Evolutionary conservation across 2,797 vertebrate species (phyloP), one percentile per base, ranked within the genome.

Genomic region (Poeciliopsis turneri): DNA sequence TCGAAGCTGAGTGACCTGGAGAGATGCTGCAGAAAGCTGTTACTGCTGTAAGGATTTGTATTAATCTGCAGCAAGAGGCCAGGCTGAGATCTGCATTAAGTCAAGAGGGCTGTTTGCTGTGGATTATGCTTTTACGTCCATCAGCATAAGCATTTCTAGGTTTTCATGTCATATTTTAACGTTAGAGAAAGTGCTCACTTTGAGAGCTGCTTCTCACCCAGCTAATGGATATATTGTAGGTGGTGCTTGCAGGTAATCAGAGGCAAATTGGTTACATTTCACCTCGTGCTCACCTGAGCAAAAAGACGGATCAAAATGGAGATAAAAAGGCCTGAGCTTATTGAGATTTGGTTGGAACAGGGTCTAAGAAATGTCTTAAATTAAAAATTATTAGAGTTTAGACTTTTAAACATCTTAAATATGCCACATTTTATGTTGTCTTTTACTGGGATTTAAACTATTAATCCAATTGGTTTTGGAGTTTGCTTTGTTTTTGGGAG

Each of bases 121-220:
- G 86, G 78, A 88, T 92, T 87, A 87, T 68, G 69, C 82, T 78
- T 86, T 84, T 57, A 76, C 75, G 78, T 84, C 79, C 79, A 77
- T 72, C 79, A 69, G 76, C 39, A 51, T 73, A 71, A 81, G 77
- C 61, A 0, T 59, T 88, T 80, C 81, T 76, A 73, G 16, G 77
- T 41, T 64, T 78, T 78, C 84, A 90, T 89, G 85, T 85, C 76
- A 82, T 51, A 73, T 84, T 71, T 83, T 78, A 78, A 85, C 76
- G 85, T 84, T 82, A 82, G 77, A 81, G 57, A 84, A 83, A 16
- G 16, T 71, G 81, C 39, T 72, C 74, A 49, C 68, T 83, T 36
- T 25, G 74, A 36, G 74, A 79, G 66, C 72, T 66, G 75, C 75
- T 78, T 78, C 30, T 77, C 55, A 68, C 76, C 72, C n/a, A 36